Conservation (phyloP, 2,797 vertebrate species). For the Ficedula albicollis region DNA sequence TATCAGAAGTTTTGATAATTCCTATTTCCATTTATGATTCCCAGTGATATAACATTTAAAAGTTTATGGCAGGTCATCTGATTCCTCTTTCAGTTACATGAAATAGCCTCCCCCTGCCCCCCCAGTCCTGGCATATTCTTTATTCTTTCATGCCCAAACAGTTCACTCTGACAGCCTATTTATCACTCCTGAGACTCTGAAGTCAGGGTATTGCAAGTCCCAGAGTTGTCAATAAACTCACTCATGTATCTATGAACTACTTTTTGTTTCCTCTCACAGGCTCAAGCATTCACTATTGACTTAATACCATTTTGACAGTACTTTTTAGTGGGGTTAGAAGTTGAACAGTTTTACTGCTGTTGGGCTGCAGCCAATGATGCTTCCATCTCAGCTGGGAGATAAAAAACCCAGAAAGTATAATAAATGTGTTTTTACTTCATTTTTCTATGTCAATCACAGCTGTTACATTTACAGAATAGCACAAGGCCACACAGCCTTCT, state of each 20-base stretch:
- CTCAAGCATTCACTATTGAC: conserved; percentile 59
- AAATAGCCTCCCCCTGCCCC: not conserved
- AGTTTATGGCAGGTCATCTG: not conserved
- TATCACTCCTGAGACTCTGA: conserved; percentile 14
- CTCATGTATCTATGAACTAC: conserved; percentile 49
- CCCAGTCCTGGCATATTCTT: not conserved
- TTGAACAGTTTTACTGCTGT: conserved; percentile 44
- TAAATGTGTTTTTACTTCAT: conserved; percentile 37
- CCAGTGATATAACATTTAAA: not conserved
- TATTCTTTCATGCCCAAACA: not conserved
- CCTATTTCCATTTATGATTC: not conserved
- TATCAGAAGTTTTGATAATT: not conserved
- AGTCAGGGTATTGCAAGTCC: not conserved
- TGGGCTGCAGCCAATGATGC: conserved; percentile 41
- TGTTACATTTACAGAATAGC: conserved; percentile 10
- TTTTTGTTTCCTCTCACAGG: conserved; percentile 58
- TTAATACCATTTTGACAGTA: conserved; percentile 46
- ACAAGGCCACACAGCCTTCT: conserved; percentile 14
- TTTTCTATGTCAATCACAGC: conserved; percentile 47
- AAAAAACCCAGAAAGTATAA: not conserved
- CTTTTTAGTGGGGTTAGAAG: conserved; percentile 38
- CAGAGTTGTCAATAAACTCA: conserved; percentile 41
- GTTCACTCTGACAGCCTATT: conserved; percentile 7
- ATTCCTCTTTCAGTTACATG: not conserved
- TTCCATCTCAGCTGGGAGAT: conserved; percentile 2